These are phyloP conservation scores for Lutjanus campechanus DNA, from an alignment of 2,797 vertebrate genomes.

Conservation along the genomic window DNA sequence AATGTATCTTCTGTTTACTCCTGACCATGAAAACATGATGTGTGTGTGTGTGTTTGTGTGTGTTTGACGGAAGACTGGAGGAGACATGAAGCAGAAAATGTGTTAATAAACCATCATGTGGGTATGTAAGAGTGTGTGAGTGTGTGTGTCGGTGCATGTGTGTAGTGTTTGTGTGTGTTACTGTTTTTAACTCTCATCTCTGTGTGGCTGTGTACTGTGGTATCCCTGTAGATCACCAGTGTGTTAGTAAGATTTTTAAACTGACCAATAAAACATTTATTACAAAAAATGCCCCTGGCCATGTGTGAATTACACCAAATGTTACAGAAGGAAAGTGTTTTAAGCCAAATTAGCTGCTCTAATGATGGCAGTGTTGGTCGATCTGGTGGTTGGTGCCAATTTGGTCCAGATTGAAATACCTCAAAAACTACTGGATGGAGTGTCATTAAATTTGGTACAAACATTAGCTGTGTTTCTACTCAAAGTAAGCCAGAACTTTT, in stretches of 20 bases:
- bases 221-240: conserved; percentile 73
- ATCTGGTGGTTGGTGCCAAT: not conserved
- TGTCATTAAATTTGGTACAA: too few relatives aligned
- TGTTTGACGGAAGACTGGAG: conserved; percentile 61
- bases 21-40: conserved; percentile 74
- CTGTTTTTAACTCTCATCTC: conserved; percentile 64
- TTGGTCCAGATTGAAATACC: too few relatives aligned
- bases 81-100: conserved; percentile 49
- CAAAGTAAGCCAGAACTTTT: too few relatives aligned
- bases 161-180: conserved; percentile 58
- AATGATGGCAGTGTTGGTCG: not conserved
- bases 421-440: not conserved
- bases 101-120: conserved; percentile 48
- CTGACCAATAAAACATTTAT: conserved; percentile 81
- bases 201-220: conserved; percentile 71
- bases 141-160: conserved; percentile 50
- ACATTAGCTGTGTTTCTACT: too few relatives aligned
- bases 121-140: conserved; percentile 40
- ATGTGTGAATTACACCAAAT: conserved; percentile 6
- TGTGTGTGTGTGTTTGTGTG: conserved; percentile 49
- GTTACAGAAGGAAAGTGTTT: not conserved
- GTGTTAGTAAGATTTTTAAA: conserved; percentile 79
- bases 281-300: conserved; percentile 42
- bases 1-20: conserved; percentile 86
- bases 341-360: not conserved